Evolutionary conservation across 2,888 invertebrate genomes (phyloP).

Genomic region (Xestia ashworthii): DNA sequence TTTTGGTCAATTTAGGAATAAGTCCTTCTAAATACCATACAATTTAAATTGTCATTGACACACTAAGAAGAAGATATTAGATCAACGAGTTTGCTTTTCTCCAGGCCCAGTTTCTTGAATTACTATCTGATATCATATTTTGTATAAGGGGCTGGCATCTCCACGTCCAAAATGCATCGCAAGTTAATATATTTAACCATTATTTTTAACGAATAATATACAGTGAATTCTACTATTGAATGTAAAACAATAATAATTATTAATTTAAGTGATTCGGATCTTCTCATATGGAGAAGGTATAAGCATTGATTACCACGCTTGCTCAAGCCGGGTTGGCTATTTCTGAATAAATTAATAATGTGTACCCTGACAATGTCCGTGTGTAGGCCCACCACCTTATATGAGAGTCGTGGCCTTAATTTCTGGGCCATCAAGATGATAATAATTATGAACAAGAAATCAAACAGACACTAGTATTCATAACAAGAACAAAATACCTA

Average conservation of each 20-base stretch:
- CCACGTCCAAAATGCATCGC: too few species aligned
- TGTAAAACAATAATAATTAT: not conserved
- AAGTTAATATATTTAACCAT: too few species aligned
- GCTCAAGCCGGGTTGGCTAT: not conserved
- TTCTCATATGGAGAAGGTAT: not conserved
- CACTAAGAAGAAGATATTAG: not conserved
- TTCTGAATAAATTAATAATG: not conserved
- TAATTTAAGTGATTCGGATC: not conserved
- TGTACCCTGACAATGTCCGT: not conserved
- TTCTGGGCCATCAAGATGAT: not conserved
- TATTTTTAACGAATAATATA: not conserved
- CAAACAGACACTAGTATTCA: not conserved
- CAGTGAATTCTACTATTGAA: not conserved
- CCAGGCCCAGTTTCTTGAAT: not conserved
- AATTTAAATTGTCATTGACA: too few species aligned
- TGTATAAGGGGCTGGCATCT: too few species aligned
- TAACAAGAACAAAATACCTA: not conserved
- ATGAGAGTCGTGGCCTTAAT: not conserved
- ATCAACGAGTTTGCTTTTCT: not conserved
- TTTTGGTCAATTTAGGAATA: not conserved
- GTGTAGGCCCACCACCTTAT: not conserved
- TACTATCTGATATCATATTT: not conserved
- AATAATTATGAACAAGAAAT: not conserved
- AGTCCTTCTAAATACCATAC: not conserved
- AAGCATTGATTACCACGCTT: not conserved